Percentiles rank a stretch among this genome's conserved stretches.
Conservation (phyloP, 1,140 invertebrate species). For the Drosophila subobscura region DNA sequence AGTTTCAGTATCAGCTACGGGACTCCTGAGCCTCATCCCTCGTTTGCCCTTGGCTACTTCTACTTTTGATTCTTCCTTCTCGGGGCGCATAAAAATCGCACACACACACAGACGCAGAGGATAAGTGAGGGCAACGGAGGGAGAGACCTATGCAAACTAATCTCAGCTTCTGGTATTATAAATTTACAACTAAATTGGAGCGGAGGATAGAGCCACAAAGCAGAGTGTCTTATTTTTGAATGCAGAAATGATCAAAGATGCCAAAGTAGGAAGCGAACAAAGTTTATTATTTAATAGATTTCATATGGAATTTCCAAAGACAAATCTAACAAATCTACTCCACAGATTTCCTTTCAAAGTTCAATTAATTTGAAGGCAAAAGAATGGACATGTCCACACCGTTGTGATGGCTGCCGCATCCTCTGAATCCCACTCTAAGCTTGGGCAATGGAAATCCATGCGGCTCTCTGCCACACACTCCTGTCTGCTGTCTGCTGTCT, state of each 20-base stretch:
- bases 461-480: too few relatives aligned
- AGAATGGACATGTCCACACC: too few relatives aligned
- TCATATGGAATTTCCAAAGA: too few relatives aligned
- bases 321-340: too few relatives aligned
- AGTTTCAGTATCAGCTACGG: too few relatives aligned
- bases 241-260: conserved; percentile 50
- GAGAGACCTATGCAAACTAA: conserved; percentile 36
- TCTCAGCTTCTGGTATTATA: conserved; percentile 49
- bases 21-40: conserved; percentile 1
- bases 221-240: conserved; percentile 1
- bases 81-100: conserved; percentile 38
- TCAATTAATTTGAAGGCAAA: too few relatives aligned
- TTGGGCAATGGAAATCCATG: too few relatives aligned
- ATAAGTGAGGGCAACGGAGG: not conserved
- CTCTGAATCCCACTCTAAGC: too few relatives aligned
- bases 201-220: conserved; percentile 31
- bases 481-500: too few relatives aligned
- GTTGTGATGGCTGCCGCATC: too few relatives aligned
- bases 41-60: not conserved
- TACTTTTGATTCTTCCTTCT: conserved; percentile 24
- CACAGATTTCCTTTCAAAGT: too few relatives aligned
- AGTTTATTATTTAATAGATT: not conserved
- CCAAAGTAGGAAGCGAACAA: conserved; percentile 12
- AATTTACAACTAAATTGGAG: conserved; percentile 63
- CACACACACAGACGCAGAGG: conserved; percentile 28